Evolutionary conservation across 2,113 vertebrate species (phyloP).

Genomic region (Eretmochelys imbricata): DNA sequence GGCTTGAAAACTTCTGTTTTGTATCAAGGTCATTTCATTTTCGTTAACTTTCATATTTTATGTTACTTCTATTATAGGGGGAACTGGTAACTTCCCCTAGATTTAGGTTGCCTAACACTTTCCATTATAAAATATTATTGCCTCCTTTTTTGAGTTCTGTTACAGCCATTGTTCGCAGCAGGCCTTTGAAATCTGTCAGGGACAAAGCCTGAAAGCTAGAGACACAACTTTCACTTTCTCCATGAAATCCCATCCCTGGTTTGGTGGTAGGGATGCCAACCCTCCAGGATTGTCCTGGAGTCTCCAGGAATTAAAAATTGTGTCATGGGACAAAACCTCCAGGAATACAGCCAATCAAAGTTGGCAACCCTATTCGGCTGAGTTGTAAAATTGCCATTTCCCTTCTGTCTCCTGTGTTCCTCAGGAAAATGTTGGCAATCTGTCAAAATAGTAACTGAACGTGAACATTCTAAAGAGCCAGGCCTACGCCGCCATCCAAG

Average conservation of each 20-base stretch:
- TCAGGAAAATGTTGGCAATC: slow-evolving; percentile 73
- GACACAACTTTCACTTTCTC: slow-evolving; percentile 72
- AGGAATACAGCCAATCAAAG: no score
- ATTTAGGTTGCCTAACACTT: background rate
- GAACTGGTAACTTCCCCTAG: background rate
- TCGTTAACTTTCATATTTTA: background rate
- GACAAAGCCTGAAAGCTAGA: slow-evolving; percentile 24
- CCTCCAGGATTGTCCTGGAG: no score
- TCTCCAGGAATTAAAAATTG: no score
- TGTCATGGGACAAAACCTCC: no score
- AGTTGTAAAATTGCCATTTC: slow-evolving; percentile 72
- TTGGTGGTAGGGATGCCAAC: background rate
- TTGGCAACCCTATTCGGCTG: background rate
- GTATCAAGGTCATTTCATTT: rapidly evolving
- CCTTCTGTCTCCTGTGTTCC: slow-evolving; percentile 74
- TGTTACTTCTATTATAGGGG: background rate
- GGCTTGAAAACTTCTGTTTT: background rate
- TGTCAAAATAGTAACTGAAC: slow-evolving; percentile 76
- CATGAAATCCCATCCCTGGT: slow-evolving; percentile 74
- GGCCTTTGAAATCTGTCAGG: slow-evolving; percentile 61
- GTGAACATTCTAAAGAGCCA: slow-evolving; percentile 71
- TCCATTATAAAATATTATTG: background rate
- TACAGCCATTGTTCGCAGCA: slow-evolving; percentile 53
- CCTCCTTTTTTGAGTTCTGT: background rate
- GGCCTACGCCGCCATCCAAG: slow-evolving; percentile 60